Evolutionary conservation across 2,888 invertebrate species (phyloP).

Genomic region (Lasioglossum marginatum): DNA sequence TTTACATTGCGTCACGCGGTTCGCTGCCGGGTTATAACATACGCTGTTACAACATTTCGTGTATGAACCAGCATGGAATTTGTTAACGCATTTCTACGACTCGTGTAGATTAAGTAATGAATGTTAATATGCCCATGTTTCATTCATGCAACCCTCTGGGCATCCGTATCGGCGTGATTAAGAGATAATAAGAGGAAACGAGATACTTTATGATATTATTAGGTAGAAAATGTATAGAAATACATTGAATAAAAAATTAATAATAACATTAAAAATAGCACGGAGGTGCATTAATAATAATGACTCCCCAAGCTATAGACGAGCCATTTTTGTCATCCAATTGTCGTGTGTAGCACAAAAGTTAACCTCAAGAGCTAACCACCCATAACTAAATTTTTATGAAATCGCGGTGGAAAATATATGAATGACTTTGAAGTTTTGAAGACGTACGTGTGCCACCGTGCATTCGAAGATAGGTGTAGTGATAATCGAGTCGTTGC

Average conservation of each 20-base stretch:
- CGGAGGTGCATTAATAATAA: neutral
- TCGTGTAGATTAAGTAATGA: neutral
- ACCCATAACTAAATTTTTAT: no score
- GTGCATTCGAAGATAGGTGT: neutral
- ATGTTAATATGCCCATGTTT: neutral
- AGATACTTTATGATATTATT: neutral
- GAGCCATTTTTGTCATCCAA: neutral
- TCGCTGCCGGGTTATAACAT: neutral
- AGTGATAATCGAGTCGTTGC: neutral
- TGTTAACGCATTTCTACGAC: neutral
- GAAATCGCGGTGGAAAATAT: no score
- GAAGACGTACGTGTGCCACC: neutral
- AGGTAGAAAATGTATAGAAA: neutral
- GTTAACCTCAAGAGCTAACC: neutral
- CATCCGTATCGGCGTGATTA: neutral
- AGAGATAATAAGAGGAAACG: neutral
- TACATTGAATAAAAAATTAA: neutral
- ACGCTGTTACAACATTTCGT: neutral
- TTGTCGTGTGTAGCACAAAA: neutral
- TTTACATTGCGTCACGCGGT: neutral
- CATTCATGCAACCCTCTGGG: neutral
- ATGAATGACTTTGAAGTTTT: no score
- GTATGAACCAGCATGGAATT: neutral
- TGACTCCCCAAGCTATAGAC: neutral
- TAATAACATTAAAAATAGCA: neutral